Evolutionary conservation across 2,888 invertebrate species (phyloP), one percentile per base, ranked within the genome.

Genomic region (Clusia tigrina): DNA sequence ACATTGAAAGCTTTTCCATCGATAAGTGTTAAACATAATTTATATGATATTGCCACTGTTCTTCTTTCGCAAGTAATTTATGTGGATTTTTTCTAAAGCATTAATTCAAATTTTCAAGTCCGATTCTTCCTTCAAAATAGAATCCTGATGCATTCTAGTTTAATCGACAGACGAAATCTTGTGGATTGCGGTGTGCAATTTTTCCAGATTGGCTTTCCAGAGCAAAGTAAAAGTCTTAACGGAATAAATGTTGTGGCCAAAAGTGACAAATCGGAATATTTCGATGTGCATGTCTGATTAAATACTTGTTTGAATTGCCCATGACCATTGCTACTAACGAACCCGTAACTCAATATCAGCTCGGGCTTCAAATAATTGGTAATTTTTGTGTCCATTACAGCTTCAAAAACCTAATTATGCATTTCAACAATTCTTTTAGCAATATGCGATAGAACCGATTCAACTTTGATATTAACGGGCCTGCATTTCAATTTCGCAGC

Each of bases 401-500:
- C 6, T 37, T 55, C 37, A 9, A 56, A 22, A 46, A 42, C 56
- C 42, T 56, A 38, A 3, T 24, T 42, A 23, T 42, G 56, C 23
- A 56, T 42, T 20, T 56, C 42, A 2, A 55, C 55, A 38, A 55
- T 37, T 42, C 42, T 56, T 56, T 20, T 12, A 20, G 56, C 23
- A 42, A 42, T 56, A 22, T 56, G 56, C 5, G 24, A 42, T 46
- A 56, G 32, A 32, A 32, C 32, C 12, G 32, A 32, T 32, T 32
- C 12, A 5, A 37, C 52, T 9, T 15, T 32, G 18, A 53, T 23
- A 37, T 18, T 42, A 32, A 10, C 38, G 3, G 55, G 54, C 54
- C 60, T 46, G 51, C 53, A 59, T 60, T 22, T 62, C 58, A 52
- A 24, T 42, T 58, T 62, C 24, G 37, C 58, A 63, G 57, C 54